Conservation (phyloP, 1,140 invertebrate genomes). For the Ceratosolen solmsi region DNA sequence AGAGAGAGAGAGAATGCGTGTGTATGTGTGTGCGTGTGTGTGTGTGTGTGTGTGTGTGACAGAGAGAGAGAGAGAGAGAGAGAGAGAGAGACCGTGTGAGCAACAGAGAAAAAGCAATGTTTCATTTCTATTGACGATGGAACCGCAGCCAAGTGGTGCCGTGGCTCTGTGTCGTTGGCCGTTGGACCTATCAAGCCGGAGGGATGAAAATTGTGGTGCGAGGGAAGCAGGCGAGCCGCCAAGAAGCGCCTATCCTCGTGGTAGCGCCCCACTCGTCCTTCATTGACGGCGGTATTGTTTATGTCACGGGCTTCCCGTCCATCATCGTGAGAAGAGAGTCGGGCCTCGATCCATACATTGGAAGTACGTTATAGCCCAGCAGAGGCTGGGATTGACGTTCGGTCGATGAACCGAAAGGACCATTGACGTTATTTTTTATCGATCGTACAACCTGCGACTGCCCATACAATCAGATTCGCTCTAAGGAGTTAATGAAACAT, state of each 20-base stretch:
- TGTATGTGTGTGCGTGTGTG: too few species aligned
- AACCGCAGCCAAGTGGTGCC: constrained; percentile 71
- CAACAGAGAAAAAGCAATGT: neutral
- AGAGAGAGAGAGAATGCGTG: too few species aligned
- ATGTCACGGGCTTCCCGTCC: constrained; percentile 84
- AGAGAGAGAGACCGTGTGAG: too few species aligned
- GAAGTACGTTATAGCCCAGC: constrained; percentile 80
- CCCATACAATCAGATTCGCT: too few species aligned
- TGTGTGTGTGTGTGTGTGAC: too few species aligned
- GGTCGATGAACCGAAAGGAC: too few species aligned
- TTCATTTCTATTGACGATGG: neutral
- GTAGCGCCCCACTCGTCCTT: constrained; percentile 90
- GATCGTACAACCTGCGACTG: too few species aligned
- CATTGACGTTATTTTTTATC: too few species aligned
- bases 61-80: too few species aligned
- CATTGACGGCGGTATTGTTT: constrained; percentile 87
- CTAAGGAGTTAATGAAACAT: too few species aligned
- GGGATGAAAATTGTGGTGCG: constrained; percentile 86
- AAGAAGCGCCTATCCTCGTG: constrained; percentile 88
- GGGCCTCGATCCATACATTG: constrained; percentile 84
- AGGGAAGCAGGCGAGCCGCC: constrained; percentile 80
- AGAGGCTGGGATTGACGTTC: neutral
- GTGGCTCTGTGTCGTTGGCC: constrained; percentile 81
- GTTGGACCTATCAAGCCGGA: constrained; percentile 82
- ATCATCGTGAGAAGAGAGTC: constrained; percentile 87